Evolutionary conservation across 1,140 invertebrate genomes (phyloP), one percentile per base, ranked within the genome.

Genomic region (Dufourea novaeangliae): DNA sequence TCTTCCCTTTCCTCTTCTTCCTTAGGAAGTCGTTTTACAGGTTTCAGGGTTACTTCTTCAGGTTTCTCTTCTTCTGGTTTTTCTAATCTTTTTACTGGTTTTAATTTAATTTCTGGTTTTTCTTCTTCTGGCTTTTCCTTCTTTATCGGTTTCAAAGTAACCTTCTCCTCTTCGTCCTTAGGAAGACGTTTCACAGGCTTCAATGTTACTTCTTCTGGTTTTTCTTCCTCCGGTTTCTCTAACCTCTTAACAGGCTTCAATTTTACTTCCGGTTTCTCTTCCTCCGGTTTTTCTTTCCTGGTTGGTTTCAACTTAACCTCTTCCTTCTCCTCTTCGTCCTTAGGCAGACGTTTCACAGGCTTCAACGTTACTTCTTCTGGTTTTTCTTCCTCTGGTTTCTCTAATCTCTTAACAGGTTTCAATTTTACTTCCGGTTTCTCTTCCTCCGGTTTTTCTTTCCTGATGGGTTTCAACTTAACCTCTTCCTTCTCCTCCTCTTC

Each of bases 61-160:
- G 66, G 59, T 25, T 69, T 80, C 0, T 56, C 75, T 27, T 80
- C 66, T 0, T 72, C 67, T 80, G 90, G 29, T 92, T 91, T 90
- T 89, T 92, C 52, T 37, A 79, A 8, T 0, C 37, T 37, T 8
- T 61, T 86, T 56, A 84, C 17, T 27, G 77, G 67, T 63, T 82
- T 80, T 1, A 80, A 29, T 3, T 20, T 17, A 0, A 82, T 10
- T 41, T 82, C 72, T 0, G 88, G 86, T 68, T 93, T 88, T 8
- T 76, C 90, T 61, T 90, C 85, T 10, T 92, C 91, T 2, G 57
- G 59, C 46, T 79, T 64, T 64, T 93, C 89, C 68, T 90, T 56
- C 1, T 44, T 25, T 4, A 90, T 86, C n/a, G 90, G 90, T 59
- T 91, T 90, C 84, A 90, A 88, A 1, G 85, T 88, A 14, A 91